Evolutionary conservation across 2,797 vertebrate species (phyloP).

Genomic region (Diplodus puntazzo): DNA sequence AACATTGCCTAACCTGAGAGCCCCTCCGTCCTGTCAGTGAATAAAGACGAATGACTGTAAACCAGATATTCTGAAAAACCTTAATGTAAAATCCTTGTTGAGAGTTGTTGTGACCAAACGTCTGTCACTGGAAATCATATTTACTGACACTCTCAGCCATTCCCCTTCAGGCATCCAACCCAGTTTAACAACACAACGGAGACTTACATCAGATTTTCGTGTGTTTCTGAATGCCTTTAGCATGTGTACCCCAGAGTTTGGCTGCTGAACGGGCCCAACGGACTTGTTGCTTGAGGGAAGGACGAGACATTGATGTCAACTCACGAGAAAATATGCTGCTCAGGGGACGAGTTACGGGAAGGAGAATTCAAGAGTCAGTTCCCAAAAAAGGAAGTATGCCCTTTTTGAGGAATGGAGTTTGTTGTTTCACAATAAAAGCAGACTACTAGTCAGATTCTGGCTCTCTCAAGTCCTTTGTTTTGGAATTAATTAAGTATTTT

Average conservation of each 20-base stretch:
- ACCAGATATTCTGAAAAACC: too few species aligned
- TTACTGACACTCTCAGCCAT: neutral
- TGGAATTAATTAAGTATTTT: neutral
- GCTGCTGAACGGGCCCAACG: neutral
- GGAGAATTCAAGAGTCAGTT: neutral
- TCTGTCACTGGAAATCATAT: slow-evolving; percentile 14
- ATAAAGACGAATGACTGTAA: too few species aligned
- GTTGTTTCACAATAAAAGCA: neutral
- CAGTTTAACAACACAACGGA: slow-evolving; percentile 26
- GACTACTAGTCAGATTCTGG: neutral
- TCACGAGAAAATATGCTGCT: slow-evolving; percentile 16
- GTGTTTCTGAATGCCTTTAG: slow-evolving; percentile 30
- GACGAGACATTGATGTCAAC: slow-evolving; percentile 29
- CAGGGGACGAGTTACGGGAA: neutral
- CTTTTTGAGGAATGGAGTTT: neutral
- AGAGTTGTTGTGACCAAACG: neutral
- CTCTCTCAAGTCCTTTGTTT: neutral
- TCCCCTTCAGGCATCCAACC: neutral
- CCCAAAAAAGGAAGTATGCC: slow-evolving; percentile 11
- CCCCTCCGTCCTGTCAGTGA: too few species aligned
- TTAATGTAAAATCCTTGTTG: too few species aligned
- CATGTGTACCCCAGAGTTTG: slow-evolving; percentile 40
- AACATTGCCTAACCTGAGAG: neutral
- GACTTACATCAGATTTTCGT: slow-evolving; percentile 24
- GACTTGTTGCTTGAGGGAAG: slow-evolving; percentile 21